phyloP scores from a whole-genome alignment of 2,888 invertebrate species.

The Thereva unica region DNA sequence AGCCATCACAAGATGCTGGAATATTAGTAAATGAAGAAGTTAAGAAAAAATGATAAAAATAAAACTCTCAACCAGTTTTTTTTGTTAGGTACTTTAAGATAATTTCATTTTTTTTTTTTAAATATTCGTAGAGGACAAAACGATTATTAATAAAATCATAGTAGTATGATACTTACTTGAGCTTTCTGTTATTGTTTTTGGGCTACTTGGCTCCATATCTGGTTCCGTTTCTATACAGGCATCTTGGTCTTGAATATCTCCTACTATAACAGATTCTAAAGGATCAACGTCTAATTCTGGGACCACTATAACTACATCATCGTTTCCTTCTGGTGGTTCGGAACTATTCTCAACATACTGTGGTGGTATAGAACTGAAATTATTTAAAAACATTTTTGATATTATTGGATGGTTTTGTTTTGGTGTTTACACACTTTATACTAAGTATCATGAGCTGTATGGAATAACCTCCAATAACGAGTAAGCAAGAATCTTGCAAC shows the following conservation, averaged over 20 bases:
- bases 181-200: slow-evolving; percentile 66
- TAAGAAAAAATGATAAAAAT: slow-evolving; percentile 15
- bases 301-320: slow-evolving; percentile 62
- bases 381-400: slow-evolving; percentile 20
- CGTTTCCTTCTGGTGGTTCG: slow-evolving; percentile 49
- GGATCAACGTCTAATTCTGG: slow-evolving; percentile 57
- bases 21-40: slow-evolving; percentile 49
- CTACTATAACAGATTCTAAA: slow-evolving; percentile 46
- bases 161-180: slow-evolving; percentile 61
- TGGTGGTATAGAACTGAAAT: slow-evolving; percentile 58
- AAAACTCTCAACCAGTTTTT: slow-evolving; percentile 3
- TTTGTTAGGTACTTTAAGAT: slow-evolving; percentile 11
- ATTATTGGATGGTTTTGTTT: neutral
- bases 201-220: slow-evolving; percentile 61
- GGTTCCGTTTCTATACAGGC: slow-evolving; percentile 47
- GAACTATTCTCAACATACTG: slow-evolving; percentile 51
- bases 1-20: slow-evolving; percentile 74
- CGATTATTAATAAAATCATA: neutral
- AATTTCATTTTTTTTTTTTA: neutral
- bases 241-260: slow-evolving; percentile 46
- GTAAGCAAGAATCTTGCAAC: no score
- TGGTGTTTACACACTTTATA: no score
- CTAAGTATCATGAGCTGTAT: no score
- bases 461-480: no score
- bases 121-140: neutral